phyloP scores from a whole-genome alignment of 2,113 vertebrate species.

The Cyanoramphus novaezelandiae region DNA sequence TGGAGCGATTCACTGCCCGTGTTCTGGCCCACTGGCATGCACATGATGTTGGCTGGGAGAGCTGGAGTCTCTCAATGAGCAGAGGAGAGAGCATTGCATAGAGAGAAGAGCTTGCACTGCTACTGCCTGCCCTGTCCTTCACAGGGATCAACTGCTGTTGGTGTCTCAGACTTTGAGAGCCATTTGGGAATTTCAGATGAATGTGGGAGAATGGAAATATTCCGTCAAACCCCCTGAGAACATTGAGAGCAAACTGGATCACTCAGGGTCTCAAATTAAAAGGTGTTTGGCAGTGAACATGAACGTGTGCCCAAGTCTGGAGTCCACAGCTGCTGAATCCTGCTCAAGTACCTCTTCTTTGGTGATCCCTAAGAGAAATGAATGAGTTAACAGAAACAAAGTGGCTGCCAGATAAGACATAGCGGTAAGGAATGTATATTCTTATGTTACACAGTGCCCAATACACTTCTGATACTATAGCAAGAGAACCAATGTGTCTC shows the following conservation, averaged over 20 bases:
- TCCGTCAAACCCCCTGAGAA: not conserved
- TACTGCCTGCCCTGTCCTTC: not conserved
- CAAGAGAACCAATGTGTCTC: not conserved
- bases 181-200: not conserved
- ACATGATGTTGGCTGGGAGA: not conserved
- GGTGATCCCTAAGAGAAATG: not conserved
- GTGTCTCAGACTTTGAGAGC: not conserved
- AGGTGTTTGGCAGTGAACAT: accelerated
- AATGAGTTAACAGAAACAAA: not conserved
- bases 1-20: not conserved
- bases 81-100: not conserved
- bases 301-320: not conserved
- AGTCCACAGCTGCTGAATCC: not conserved
- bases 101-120: not conserved
- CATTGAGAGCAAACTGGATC: not conserved
- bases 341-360: not conserved
- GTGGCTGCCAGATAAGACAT: not conserved
- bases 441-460: not conserved
- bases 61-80: not conserved
- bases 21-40: not conserved
- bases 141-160: accelerated
- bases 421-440: not conserved
- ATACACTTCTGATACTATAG: not conserved
- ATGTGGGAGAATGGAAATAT: not conserved
- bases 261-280: not conserved